phyloP scores from a whole-genome alignment of 2,113 vertebrate genomes.

The Chloebia gouldiae region DNA sequence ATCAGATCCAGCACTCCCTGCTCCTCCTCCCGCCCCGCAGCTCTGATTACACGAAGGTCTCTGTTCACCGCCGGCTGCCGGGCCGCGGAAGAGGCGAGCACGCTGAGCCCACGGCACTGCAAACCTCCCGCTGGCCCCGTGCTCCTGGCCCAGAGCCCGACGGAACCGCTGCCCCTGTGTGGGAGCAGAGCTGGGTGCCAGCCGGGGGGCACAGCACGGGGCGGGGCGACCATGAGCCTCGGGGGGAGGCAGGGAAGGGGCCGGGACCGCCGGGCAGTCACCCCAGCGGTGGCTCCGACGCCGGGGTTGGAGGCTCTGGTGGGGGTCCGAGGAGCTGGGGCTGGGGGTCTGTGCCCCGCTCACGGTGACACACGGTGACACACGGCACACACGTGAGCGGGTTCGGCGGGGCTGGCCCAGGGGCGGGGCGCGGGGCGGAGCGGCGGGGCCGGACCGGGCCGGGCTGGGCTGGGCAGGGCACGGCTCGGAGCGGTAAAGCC shows the following conservation, averaged over 20 bases:
- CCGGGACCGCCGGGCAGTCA: not conserved
- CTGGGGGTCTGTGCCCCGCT: not conserved
- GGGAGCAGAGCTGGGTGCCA: not conserved
- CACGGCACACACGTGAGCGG: not conserved
- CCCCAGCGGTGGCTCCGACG: not conserved
- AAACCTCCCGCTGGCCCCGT: not conserved
- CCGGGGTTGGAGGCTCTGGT: not conserved
- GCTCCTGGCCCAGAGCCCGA: not conserved
- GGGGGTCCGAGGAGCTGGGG: not conserved
- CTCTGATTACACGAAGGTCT: not conserved
- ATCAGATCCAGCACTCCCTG: slow-evolving; percentile 8
- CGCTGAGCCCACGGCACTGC: not conserved
- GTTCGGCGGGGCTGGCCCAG: not conserved
- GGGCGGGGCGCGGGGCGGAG: not conserved
- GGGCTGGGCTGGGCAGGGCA: not conserved
- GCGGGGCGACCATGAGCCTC: not conserved
- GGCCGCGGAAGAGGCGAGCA: not conserved
- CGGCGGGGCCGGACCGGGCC: not conserved
- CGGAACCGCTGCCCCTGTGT: not conserved
- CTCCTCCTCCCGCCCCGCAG: not conserved
- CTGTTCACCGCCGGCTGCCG: not conserved
- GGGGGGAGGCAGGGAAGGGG: not conserved
- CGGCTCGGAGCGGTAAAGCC: not conserved
- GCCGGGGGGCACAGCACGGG: not conserved
- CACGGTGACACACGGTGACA: not conserved